Evolutionary conservation across 2,113 vertebrate genomes (phyloP), one percentile per base, ranked within the genome.

Genomic region (Ardeotis arabs): DNA sequence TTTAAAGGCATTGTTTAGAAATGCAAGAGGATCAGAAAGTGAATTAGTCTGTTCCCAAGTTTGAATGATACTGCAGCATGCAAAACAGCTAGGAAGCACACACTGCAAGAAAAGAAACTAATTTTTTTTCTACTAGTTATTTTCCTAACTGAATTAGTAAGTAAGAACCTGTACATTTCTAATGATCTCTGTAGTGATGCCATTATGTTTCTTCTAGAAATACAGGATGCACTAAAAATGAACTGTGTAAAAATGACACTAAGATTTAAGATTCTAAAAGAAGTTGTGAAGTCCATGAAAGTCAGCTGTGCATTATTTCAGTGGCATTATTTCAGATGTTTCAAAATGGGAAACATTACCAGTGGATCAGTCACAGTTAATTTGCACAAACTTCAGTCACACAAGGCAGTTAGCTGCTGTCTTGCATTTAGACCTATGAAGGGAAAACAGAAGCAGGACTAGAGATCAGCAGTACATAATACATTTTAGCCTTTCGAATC

Each of bases 301-400:
- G 41, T 67, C 47, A 59, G 12, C 17, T 44, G 33, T 58, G 58
- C 14, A 1, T 82, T 70, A 49, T 49, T 49, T 35, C 29, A 63
- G 81, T 27, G 24, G 16, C 70, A 72, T n/a, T n/a, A n/a, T n/a
- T n/a, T n/a, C n/a, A n/a, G n/a, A n/a, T n/a, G n/a, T n/a, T n/a
- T n/a, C 41, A 84, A 35, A 89, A 74, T 24, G 33, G 41, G 35
- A 75, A 89, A 45, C 56, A 7, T 52, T 35, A 83, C 13, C 67
- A 76, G 56, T 21, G 58, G 25, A 67, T 84, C 87, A 55, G 55
- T 74, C 77, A 44, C 76, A 59, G 67, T 91, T 95, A 84, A 91
- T 95, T 88, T 89, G 67, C 77, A 74, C 84, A 83, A 87, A 59
- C 64, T 82, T 94, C n/a, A 75, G 45, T 25, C 78, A 53, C 49